phyloP scores from a whole-genome alignment of 2,113 vertebrate genomes.

The Pseudonaja textilis region DNA sequence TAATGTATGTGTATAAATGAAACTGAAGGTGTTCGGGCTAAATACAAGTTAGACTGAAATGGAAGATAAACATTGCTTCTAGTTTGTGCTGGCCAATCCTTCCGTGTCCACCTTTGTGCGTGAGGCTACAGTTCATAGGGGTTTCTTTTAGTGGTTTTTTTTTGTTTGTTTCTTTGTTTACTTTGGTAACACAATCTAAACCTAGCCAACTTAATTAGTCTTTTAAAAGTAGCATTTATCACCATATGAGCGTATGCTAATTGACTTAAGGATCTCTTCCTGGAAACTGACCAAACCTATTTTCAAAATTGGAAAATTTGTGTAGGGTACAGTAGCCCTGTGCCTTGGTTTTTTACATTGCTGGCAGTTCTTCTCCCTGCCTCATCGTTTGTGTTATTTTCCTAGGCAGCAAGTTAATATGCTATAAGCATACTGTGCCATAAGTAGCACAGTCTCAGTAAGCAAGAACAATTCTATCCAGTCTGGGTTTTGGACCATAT shows the following conservation, averaged over 20 bases:
- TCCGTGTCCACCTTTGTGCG: slow-evolving; percentile 69
- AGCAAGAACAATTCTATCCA: slow-evolving; percentile 67
- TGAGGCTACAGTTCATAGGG: slow-evolving; percentile 68
- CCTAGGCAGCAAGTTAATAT: slow-evolving; percentile 66
- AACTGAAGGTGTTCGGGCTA: slow-evolving; percentile 80
- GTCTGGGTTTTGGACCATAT: slow-evolving; percentile 63
- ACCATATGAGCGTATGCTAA: slow-evolving; percentile 76
- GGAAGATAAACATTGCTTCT: slow-evolving; percentile 76
- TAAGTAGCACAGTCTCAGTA: slow-evolving; percentile 63
- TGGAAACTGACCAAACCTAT: slow-evolving; percentile 82
- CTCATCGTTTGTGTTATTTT: slow-evolving; percentile 56
- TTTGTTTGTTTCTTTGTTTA: neutral
- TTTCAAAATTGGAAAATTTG: slow-evolving; percentile 68
- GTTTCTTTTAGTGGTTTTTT: slow-evolving; percentile 36
- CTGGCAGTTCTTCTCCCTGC: slow-evolving; percentile 67
- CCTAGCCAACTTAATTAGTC: slow-evolving; percentile 75
- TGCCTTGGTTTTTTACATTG: slow-evolving; percentile 72
- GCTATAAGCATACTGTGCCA: slow-evolving; percentile 68
- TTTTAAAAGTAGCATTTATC: slow-evolving; percentile 75
- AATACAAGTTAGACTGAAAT: slow-evolving; percentile 75
- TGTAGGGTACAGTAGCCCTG: slow-evolving; percentile 68
- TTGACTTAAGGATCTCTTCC: slow-evolving; percentile 73
- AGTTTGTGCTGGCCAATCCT: slow-evolving; percentile 74
- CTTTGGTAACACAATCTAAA: slow-evolving; percentile 74
- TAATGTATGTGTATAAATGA: slow-evolving; percentile 79